Evolutionary conservation across 2,113 vertebrate genomes (phyloP), one percentile per base, ranked within the genome.

Genomic region (Actinemys pallida): DNA sequence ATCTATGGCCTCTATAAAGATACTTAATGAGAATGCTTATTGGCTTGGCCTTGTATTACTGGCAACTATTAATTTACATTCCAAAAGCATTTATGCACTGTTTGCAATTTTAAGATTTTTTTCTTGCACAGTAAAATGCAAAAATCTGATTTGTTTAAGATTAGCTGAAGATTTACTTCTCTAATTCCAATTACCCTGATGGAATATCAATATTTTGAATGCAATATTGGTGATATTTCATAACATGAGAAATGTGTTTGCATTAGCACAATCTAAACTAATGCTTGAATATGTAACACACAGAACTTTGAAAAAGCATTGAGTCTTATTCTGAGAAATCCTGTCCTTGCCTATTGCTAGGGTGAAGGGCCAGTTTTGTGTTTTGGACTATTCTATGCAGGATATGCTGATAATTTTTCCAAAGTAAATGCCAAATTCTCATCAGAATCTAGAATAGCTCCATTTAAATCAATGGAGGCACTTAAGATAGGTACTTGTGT

Each of bases 1-100:
- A 97, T 97, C 96, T 97, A 96, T 96, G 96, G 95, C 95, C 87
- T 97, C 81, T 94, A 79, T 92, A 88, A 96, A 97, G 92, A 92
- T 96, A 88, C 91, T 96, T 96, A 97, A 97, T 95, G 94, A 95
- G 92, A 96, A 65, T 0, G 1, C 75, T 96, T 94, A 85, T 89
- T 92, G 75, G 81, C 93, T 97, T 93, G 85, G 92, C 95, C 88
- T 92, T 96, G 76, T 56, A 90, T 96, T n/a, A n/a, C 81, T 96
- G 86, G 84, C 86, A 97, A 92, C 47, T 93, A 90, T 96, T 96
- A 98, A 96, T 86, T 97, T 88, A 94, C 88, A 90, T 93, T 96
- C 94, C 85, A 96, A 83, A 97, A 94, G 39, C 39, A 88, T 97
- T 95, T 96, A 90, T 89, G n/a, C 83, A 84, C 65, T 96, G 85